Evolutionary conservation across 2,113 vertebrate species (phyloP).

Genomic region (Pollimyrus isidori): DNA sequence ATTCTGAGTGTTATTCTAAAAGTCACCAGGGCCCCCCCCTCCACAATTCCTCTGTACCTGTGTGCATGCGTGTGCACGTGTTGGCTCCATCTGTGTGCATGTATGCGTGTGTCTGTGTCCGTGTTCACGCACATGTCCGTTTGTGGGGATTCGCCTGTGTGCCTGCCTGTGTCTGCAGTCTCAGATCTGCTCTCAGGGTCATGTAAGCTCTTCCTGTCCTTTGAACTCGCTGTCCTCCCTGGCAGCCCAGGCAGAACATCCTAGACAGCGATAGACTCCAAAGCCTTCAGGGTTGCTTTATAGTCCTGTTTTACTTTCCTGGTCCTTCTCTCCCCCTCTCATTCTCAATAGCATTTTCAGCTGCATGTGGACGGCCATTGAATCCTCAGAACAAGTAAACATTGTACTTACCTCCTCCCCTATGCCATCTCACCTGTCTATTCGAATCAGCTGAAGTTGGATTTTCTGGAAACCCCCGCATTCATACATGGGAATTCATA

Average conservation of each 20-base stretch:
- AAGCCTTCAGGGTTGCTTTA: not conserved
- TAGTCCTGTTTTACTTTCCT: not conserved
- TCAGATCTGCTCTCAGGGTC: not conserved
- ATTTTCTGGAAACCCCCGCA: not conserved
- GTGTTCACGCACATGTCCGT: not conserved
- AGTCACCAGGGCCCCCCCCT: not conserved
- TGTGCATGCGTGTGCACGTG: not conserved
- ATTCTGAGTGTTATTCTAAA: no score
- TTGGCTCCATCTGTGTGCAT: not conserved
- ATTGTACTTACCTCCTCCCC: not conserved
- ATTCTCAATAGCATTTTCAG: not conserved
- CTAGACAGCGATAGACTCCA: not conserved
- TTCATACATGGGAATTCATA: not conserved
- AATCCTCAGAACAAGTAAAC: not conserved
- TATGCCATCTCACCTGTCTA: not conserved
- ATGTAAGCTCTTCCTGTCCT: not conserved
- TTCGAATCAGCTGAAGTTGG: not conserved
- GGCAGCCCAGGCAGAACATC: not conserved
- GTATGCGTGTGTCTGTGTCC: not conserved
- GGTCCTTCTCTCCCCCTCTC: not conserved
- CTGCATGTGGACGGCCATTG: not conserved
- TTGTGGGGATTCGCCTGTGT: not conserved
- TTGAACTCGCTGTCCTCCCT: not conserved
- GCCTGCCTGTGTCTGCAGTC: not conserved
- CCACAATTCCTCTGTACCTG: not conserved